Percentiles rank a stretch among this genome's conserved stretches.
Evolutionary conservation across 1,140 invertebrate species (phyloP).

Genomic region (Carcinoscorpius rotundicauda): DNA sequence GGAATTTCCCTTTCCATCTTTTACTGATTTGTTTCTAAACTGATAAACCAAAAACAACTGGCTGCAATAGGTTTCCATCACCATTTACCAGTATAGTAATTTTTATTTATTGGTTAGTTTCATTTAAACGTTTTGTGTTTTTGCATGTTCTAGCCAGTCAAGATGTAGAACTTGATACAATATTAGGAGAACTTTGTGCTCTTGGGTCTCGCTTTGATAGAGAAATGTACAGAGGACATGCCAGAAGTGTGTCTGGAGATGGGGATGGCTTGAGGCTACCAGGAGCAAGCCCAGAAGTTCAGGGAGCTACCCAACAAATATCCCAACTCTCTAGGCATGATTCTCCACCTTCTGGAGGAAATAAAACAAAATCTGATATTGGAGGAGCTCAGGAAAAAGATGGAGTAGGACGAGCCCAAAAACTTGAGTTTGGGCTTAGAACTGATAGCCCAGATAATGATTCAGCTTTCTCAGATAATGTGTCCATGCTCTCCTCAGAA

Average conservation of each 20-base stretch:
- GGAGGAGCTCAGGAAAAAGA: constrained; percentile 19
- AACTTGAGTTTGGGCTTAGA: constrained; percentile 37
- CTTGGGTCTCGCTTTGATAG: constrained; percentile 65
- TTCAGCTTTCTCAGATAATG: constrained; percentile 92
- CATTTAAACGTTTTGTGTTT: constrained; percentile 7
- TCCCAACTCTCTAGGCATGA: constrained; percentile 4
- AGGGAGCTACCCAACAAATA: background rate
- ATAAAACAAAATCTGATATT: constrained; percentile 32
- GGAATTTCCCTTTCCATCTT: background rate
- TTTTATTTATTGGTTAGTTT: constrained; percentile 5
- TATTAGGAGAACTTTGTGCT: constrained; percentile 83
- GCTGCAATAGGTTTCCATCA: constrained; percentile 2
- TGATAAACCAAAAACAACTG: constrained; percentile 4
- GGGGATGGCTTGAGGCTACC: background rate
- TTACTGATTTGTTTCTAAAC: background rate
- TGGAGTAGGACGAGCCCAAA: constrained; percentile 22
- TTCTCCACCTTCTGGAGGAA: constrained; percentile 39
- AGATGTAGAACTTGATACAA: constrained; percentile 90
- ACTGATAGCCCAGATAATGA: constrained; percentile 92
- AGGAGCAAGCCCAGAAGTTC: background rate
- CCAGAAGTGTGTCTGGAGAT: constrained; percentile 7
- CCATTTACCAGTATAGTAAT: constrained; percentile 15
- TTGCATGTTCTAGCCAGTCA: constrained; percentile 56
- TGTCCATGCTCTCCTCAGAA: constrained; percentile 78
- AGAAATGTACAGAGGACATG: constrained; percentile 27